A percentile compares a stretch with the other conserved stretches of the same genome.
phyloP scores from a whole-genome alignment of 2,888 invertebrate species.

The Prenolepis imparis region DNA sequence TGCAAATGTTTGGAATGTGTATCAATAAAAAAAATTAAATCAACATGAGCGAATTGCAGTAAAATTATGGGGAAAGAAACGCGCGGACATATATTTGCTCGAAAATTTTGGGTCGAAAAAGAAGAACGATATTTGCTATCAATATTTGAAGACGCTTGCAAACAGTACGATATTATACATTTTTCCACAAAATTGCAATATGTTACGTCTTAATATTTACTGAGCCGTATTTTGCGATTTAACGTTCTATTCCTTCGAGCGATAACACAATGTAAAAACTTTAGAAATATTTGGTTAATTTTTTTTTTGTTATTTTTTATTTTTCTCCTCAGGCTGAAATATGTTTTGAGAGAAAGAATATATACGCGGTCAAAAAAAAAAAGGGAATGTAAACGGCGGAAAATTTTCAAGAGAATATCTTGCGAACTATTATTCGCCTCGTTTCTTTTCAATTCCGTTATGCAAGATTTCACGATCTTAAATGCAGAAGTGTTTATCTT shows the following conservation, averaged over 20 bases:
- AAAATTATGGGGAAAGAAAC: conserved; percentile 4
- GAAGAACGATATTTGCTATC: conserved; percentile 24
- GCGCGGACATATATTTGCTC: background rate
- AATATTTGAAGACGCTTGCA: conserved; percentile 37
- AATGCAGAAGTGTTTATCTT: conserved; percentile 42
- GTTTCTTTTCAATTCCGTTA: conserved; percentile 12
- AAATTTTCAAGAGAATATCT: conserved; percentile 11
- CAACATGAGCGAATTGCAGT: background rate
- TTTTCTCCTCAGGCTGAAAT: conserved; percentile 10
- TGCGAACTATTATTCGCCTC: conserved; percentile 16
- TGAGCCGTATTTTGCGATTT: conserved; percentile 11
- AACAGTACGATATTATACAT: conserved; percentile 1
- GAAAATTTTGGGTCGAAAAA: conserved; percentile 23
- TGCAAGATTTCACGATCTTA: conserved; percentile 22
- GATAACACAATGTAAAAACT: background rate
- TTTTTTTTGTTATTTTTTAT: background rate
- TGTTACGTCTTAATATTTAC: conserved; percentile 28
- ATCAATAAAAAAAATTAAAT: conserved; percentile 28
- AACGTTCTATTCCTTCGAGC: conserved; percentile 10
- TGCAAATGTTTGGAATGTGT: background rate
- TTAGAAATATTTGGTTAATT: conserved; percentile 15
- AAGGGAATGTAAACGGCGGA: background rate
- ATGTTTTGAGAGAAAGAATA: background rate
- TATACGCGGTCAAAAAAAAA: background rate
- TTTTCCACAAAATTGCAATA: conserved; percentile 1